Base-by-base conservation (phyloP, 2,113 vertebrate genomes). In the Oxygymnocypris stewartii region DNA sequence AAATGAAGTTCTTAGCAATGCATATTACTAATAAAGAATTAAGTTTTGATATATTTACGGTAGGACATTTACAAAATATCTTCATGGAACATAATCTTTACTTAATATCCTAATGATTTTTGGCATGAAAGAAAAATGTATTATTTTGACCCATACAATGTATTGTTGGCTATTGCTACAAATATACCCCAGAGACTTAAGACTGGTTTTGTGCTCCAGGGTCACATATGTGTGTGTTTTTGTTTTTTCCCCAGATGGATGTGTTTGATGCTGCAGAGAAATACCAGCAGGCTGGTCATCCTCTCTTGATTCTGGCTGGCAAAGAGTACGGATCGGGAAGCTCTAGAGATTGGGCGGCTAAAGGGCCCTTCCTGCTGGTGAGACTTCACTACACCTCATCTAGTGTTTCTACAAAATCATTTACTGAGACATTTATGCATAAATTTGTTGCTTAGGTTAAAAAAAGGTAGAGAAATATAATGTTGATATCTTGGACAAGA, bases 311-410 rank as follows among this genome's bases (percentile, higher is more conserved):
- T 47, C 94, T 99, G 77, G 96, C 98, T 0, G 98, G 98, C 78
- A 99, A 98, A 89, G 98, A 99, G 71, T 99, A 99, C 0, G 98
- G 98, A 25, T 96, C 98, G 0, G 98, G 98, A 69, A 99, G 98
- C 93, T 99, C 98, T 86, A 95, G 98, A 89, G 98, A 99, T 92
- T 99, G 98, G 98, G 98, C 98, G 0, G 98, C 98, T 5, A 99
- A 99, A 91, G 98, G 98, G 76, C 98, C 98, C 0, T 99, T 97
- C 84, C 95, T 99, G 0, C 93, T 97, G 96, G 98, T 99, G 88
- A 92, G 90, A 47, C 12, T 25, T 61, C 40, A 23, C 31, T 42
- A 9, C 35, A n/a, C 16, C 16, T 35, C 28, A 18, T 28, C 35
- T 54, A 73, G 7, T 37, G 31, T 31, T 8, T 9, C 4, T 35